Evolutionary conservation across 2,797 vertebrate species (phyloP).

Genomic region (Acanthurus lineatus): DNA sequence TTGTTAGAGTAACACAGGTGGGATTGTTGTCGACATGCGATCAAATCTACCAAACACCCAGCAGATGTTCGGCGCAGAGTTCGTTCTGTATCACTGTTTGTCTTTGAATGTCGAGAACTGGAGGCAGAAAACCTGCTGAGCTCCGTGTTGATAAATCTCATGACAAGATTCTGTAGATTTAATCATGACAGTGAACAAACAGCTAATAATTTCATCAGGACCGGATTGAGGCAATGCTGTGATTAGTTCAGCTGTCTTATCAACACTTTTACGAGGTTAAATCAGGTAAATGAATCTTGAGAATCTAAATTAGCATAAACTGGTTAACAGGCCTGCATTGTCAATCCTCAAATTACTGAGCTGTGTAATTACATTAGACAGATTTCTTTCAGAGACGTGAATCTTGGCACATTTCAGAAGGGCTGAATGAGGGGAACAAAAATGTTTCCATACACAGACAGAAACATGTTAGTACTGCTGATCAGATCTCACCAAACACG

Average conservation of each 20-base stretch:
- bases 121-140: not conserved
- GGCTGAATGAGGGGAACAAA: not conserved
- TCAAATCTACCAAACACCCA: constrained; percentile 17
- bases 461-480: too few species aligned
- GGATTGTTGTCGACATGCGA: constrained; percentile 7
- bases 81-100: not conserved
- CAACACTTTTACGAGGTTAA: constrained; percentile 24
- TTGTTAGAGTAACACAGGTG: not conserved
- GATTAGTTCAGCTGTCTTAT: constrained; percentile 22
- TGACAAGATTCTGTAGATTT: constrained; percentile 3
- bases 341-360: constrained; percentile 11
- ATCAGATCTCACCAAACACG: constrained; percentile 23
- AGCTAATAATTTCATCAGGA: constrained; percentile 33
- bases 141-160: not conserved
- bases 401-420: not conserved
- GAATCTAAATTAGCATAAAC: constrained; percentile 33
- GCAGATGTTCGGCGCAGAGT: constrained; percentile 16
- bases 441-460: not conserved
- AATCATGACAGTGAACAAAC: constrained; percentile 31
- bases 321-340: constrained; percentile 24
- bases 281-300: constrained; percentile 25
- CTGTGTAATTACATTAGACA: constrained; percentile 17
- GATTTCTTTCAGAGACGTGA: constrained; percentile 22
- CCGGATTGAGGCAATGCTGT: constrained; percentile 17
- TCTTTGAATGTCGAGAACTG: not conserved